Base-by-base conservation (phyloP, 2,797 vertebrate species). In the Bradypus variegatus region DNA sequence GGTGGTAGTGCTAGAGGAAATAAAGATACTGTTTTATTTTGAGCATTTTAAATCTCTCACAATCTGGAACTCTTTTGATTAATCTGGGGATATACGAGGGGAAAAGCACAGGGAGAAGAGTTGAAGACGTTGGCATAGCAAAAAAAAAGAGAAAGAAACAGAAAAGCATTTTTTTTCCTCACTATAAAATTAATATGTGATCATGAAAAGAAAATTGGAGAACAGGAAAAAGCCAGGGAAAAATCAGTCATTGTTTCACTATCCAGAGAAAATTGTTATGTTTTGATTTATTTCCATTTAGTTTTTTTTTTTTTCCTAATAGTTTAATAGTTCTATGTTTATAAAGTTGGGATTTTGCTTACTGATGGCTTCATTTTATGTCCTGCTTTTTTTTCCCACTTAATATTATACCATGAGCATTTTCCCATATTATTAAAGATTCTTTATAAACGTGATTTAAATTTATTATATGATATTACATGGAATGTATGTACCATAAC, bases 241-340 rank as follows among this genome's bases (percentile, higher is more conserved):
- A 72, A 76, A 79, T 12, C 87, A 36, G 55, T 36, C 3, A 65
- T 87, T 85, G 80, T 87, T 91, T 92, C 75, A 75, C 27, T 72
- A 64, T 78, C 1, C 50, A 87, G 31, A 93, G 83, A 90, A 87
- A 94, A 91, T 89, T 60, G 19, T 72, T 92, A 89, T 94, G 14
- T 72, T 92, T 91, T 94, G 14, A 53, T 88, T 90, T 91, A 67
- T 94, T 93, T 91, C 69, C 48, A 48, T 94, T 85, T 92, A 21
- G 23, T 87, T 69, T 94, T 92, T 81, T 53, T 6, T 41, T 45
- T 45, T 45, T 45, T 8, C 41, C 41, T 45, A 45, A 45, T 45
- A 45, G 41, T 45, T 25, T 72, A 41, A 60, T 88, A 23, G 41
- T 82, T 27, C 41, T 86, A 0, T 84, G 58, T 90, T 93, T 91